Conservation (phyloP, 1,140 invertebrate genomes). For the Ladona fulva region DNA sequence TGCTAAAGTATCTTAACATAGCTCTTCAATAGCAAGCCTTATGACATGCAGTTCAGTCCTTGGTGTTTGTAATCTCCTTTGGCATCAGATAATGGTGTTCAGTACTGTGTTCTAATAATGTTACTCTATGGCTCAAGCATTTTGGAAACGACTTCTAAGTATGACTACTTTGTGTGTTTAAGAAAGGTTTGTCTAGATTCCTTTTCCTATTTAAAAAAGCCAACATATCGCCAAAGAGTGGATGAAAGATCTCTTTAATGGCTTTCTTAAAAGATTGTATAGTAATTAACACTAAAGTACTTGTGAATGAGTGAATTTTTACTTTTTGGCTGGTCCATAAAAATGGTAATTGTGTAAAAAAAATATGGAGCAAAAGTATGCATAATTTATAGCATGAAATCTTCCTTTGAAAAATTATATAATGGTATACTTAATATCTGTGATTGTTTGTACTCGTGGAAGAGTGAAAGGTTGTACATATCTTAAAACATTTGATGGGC, state of each 20-base stretch:
- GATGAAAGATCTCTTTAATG: neutral
- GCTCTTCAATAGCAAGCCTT: neutral
- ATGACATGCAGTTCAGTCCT: neutral
- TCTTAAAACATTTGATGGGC: neutral
- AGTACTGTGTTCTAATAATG: neutral
- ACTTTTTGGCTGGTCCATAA: neutral
- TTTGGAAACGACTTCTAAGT: neutral
- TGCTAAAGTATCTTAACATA: no score
- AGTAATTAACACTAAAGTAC: neutral
- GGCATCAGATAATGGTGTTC: neutral
- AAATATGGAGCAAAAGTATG: neutral
- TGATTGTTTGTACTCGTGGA: neutral
- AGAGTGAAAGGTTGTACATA: neutral
- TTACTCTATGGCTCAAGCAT: neutral
- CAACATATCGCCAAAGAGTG: neutral
- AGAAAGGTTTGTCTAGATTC: neutral
- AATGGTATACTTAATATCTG: neutral
- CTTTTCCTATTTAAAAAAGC: neutral
- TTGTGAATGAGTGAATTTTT: neutral
- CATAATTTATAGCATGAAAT: neutral
- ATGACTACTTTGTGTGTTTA: neutral
- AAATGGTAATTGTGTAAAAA: neutral
- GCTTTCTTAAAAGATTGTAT: neutral
- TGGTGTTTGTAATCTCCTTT: conserved; percentile 2
- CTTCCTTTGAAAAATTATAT: neutral